Evolutionary conservation across 2,797 vertebrate genomes (phyloP).

Genomic region (Sphenodon punctatus): DNA sequence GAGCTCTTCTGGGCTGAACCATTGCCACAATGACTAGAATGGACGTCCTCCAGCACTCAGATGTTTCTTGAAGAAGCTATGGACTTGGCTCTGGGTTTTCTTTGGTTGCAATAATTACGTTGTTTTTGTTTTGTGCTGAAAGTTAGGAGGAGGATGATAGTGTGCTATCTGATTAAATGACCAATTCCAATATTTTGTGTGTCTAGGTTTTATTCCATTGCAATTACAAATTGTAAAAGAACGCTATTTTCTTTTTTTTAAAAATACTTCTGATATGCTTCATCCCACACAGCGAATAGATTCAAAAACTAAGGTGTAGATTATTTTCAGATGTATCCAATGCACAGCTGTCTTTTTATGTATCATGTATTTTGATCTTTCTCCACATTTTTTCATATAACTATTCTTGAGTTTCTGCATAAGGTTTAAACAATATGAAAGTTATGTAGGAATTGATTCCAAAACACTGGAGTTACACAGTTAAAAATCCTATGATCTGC

Average conservation of each 20-base stretch:
- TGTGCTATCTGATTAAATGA: constrained; percentile 30
- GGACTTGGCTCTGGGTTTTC: constrained; percentile 10
- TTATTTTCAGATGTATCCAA: not conserved
- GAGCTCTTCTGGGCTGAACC: not conserved
- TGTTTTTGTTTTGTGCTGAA: constrained; percentile 19
- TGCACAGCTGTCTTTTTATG: not conserved
- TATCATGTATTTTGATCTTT: not conserved
- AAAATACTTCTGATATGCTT: not conserved
- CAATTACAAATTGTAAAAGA: too few species aligned
- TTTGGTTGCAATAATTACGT: constrained; percentile 6
- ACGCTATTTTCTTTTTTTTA: not conserved
- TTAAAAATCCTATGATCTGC: not conserved
- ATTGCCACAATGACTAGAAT: not conserved
- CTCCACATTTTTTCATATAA: not conserved
- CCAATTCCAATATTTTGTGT: constrained; percentile 20
- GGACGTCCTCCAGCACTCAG: not conserved
- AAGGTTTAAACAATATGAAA: not conserved
- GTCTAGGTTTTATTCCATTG: constrained; percentile 21
- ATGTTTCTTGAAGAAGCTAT: constrained; percentile 27
- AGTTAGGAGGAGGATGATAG: not conserved
- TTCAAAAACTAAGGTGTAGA: not conserved
- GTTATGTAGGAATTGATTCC: not conserved
- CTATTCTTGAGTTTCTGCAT: not conserved
- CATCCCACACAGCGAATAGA: not conserved
- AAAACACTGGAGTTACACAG: not conserved